These are phyloP conservation scores for Elanus axillaris DNA, from an alignment of 2,113 vertebrate species.

Conservation along the genomic window DNA sequence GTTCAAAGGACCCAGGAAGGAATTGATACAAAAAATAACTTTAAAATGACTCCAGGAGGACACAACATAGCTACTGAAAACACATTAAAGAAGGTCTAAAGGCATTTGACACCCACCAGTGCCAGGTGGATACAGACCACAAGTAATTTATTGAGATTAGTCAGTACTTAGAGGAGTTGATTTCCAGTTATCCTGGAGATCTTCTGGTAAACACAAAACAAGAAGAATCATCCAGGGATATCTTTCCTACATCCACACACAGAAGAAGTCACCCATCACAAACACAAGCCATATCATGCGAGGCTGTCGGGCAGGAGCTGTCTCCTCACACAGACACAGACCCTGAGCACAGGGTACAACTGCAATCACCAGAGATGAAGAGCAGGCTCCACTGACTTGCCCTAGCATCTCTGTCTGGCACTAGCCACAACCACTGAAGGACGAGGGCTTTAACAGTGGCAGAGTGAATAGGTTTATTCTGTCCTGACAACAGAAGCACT, in stretches of 20 bases:
- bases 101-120: not conserved
- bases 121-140: not conserved
- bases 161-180: not conserved
- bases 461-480: not conserved
- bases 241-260: not conserved
- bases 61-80: accelerated
- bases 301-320: not conserved
- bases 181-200: not conserved
- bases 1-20: not conserved
- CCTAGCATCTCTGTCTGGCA: not conserved
- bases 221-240: not conserved
- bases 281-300: accelerated
- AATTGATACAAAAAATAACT: not conserved
- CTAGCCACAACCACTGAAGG: not conserved
- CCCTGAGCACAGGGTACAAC: not conserved
- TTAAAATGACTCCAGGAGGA: not conserved
- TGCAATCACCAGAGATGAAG: not conserved
- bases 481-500: not conserved
- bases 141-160: not conserved
- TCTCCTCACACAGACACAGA: not conserved
- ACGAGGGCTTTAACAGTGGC: not conserved
- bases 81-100: accelerated
- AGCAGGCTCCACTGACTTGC: not conserved
- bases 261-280: not conserved
- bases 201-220: not conserved